Percentiles rank a stretch among this genome's conserved stretches.
These are phyloP conservation scores for Drosophila picticornis DNA, from an alignment of 2,888 invertebrate species.

Conservation along the genomic window DNA sequence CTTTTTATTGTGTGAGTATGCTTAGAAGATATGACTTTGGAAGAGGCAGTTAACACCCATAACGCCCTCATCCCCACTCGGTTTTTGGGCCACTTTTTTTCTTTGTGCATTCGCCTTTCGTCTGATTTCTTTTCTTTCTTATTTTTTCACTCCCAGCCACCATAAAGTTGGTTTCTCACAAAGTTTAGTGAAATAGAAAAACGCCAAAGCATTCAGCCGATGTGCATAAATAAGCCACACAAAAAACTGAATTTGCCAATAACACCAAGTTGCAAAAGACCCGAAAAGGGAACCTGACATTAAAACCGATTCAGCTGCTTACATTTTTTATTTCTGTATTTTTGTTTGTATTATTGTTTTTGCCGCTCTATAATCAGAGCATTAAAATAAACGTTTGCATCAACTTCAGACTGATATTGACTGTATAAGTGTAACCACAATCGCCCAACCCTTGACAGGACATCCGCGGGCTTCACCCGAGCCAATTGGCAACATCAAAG, in stretches of 20 bases:
- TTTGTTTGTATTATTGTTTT: slow-evolving; percentile 36
- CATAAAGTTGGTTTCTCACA: slow-evolving; percentile 60
- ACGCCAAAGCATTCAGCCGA: slow-evolving; percentile 48
- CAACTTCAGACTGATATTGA: slow-evolving; percentile 33
- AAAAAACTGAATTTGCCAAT: slow-evolving; percentile 70
- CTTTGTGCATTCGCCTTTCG: slow-evolving; percentile 48
- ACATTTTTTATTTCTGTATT: slow-evolving; percentile 40
- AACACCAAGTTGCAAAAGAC: slow-evolving; percentile 38
- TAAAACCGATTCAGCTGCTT: slow-evolving; percentile 61
- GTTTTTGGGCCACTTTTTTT: slow-evolving; percentile 28
- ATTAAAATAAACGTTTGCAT: slow-evolving; percentile 60
- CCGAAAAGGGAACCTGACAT: slow-evolving; percentile 43
- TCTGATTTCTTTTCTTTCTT: slow-evolving; percentile 43
- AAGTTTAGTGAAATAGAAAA: slow-evolving; percentile 68
- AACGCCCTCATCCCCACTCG: background rate
- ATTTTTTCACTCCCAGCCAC: slow-evolving; percentile 26
- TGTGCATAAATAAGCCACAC: slow-evolving; percentile 69
- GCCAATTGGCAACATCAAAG: slow-evolving; percentile 76
- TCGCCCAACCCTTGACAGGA: slow-evolving; percentile 35
- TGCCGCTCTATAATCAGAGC: slow-evolving; percentile 63
- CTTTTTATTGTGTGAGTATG: slow-evolving; percentile 44
- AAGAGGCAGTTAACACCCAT: background rate
- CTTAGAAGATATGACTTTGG: slow-evolving; percentile 13
- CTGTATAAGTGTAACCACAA: slow-evolving; percentile 27
- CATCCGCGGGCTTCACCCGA: slow-evolving; percentile 37